phyloP scores from a whole-genome alignment of 2,888 invertebrate species.

The Crematogaster levior region DNA sequence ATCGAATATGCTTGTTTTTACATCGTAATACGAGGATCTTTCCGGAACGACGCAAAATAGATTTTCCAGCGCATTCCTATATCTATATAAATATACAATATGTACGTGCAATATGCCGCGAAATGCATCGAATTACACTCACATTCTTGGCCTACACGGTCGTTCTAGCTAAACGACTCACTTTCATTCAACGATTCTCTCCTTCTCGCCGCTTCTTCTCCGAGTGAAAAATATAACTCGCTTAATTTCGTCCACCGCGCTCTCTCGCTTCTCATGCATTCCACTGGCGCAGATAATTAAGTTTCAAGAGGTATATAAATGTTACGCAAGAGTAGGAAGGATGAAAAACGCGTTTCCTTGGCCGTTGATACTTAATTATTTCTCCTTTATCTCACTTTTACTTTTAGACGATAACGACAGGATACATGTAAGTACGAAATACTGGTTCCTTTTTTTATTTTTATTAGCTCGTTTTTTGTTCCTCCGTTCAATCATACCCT shows the following conservation, averaged over 20 bases:
- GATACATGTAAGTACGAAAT: constrained; percentile 45
- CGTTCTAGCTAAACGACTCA: constrained; percentile 36
- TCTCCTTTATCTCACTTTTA: constrained; percentile 12
- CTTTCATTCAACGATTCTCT: constrained; percentile 29
- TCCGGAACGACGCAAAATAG: constrained; percentile 72
- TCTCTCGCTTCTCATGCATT: constrained; percentile 24
- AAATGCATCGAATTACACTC: constrained; percentile 19
- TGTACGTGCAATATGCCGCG: neutral
- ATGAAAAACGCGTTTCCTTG: constrained; percentile 53
- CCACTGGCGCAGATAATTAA: constrained; percentile 33
- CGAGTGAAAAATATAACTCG: constrained; percentile 55
- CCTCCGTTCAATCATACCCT: constrained; percentile 27
- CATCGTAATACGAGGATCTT: constrained; percentile 57
- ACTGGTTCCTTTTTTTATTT: constrained; percentile 46
- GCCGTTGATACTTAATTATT: constrained; percentile 49
- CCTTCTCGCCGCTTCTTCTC: constrained; percentile 21
- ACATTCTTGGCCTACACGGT: constrained; percentile 1
- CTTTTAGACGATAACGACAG: constrained; percentile 17
- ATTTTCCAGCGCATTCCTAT: constrained; percentile 15
- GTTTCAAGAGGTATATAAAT: constrained; percentile 25
- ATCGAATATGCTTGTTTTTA: constrained; percentile 72
- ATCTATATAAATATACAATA: neutral
- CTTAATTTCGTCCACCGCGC: constrained; percentile 8
- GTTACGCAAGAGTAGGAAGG: constrained; percentile 38
- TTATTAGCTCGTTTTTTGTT: constrained; percentile 51